These are phyloP conservation scores for Invenusta paracnida DNA, from an alignment of 2,888 invertebrate species.

Conservation along the genomic window DNA sequence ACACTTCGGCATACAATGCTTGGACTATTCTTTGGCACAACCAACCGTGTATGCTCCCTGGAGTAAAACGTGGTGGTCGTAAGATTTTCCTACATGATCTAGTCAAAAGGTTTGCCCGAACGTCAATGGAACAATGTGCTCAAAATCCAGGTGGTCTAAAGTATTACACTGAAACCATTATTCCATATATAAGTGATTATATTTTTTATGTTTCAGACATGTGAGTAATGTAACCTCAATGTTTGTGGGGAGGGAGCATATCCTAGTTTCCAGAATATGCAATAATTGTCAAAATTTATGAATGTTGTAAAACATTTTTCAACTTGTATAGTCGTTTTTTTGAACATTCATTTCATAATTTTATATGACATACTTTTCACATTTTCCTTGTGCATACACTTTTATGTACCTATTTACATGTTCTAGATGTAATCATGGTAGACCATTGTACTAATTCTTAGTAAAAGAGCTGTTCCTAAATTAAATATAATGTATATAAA, in stretches of 20 bases:
- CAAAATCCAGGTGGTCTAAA: background rate
- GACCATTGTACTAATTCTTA: background rate
- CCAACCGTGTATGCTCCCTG: background rate
- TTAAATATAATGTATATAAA: background rate
- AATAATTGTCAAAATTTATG: background rate
- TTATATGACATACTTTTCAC: background rate
- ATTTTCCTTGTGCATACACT: background rate
- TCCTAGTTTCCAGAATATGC: background rate
- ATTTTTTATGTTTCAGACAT: background rate
- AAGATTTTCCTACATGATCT: background rate
- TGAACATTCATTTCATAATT: background rate
- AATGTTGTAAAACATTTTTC: background rate
- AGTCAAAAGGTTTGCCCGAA: background rate
- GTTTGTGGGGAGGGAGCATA: background rate
- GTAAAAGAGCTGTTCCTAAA: background rate
- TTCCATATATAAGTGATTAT: background rate
- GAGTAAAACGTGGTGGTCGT: too few relatives aligned
- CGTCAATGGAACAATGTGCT: background rate
- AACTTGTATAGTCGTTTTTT: background rate
- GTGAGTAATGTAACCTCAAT: background rate
- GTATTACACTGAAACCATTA: background rate
- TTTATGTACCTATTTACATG: background rate
- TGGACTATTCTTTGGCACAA: too few relatives aligned
- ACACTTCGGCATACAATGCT: too few relatives aligned
- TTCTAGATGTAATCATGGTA: background rate